Evolutionary conservation across 2,888 invertebrate genomes (phyloP), one percentile per base, ranked within the genome.

Genomic region (Ganaspis brasiliensis): DNA sequence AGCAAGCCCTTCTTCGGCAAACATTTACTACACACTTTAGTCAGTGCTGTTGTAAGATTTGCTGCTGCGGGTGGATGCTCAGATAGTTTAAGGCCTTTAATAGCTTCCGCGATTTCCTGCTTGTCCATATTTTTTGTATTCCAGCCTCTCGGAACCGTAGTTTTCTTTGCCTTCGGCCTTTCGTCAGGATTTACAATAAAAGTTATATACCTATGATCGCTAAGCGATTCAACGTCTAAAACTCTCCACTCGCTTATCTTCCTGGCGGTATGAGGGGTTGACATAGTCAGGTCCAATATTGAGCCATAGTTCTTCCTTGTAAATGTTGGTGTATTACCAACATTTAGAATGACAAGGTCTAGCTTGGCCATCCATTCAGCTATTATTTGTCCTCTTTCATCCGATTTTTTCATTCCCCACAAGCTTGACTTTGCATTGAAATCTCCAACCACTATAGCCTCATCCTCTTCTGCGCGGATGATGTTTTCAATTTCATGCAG

Each of bases 301-400:
- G 80, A 80, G 9, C 72, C 35, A 55, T 75, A 78, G 45, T 79
- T 76, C 21, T 61, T 35, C 52, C 79, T 70, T 19, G 67, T 35
- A 71, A 83, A 83, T 4, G 78, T 82, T 12, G 81, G 81, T 10
- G 56, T 3, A 37, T 6, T 76, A n/a, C 79, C 79, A n/a, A 56
- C 45, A 63, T 82, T 83, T 5, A 31, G 19, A 21, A 77, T 73
- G 10, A 45, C 35, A 45, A 78, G 55, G 45, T 74, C 73, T 8
- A 73, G 57, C 14, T 57, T 19, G 8, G 81, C 74, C 45, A 81
- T 74, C 81, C 77, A 80, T 45, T 82, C 80, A 3, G 77, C 55
- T 21, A 79, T 9, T n/a, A 71, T 57, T 35, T 72, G 56, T 0
- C 82, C 82, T 56, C 83, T 63, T 9, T 67, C 74, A 40, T 83